phyloP scores from a whole-genome alignment of 1,140 invertebrate genomes.

The Probaryconus sp. region DNA sequence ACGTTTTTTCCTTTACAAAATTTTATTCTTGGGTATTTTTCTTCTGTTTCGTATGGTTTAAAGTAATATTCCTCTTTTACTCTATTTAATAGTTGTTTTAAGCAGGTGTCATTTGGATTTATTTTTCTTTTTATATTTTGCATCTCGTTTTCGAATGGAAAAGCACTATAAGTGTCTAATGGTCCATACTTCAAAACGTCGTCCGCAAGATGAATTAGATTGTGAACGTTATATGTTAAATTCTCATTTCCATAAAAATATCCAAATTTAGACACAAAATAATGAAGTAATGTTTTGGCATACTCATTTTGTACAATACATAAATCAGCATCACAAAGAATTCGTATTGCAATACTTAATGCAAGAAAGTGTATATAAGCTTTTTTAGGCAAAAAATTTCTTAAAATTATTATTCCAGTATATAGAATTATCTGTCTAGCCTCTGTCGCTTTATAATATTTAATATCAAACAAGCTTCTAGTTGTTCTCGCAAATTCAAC shows the following conservation, averaged over 20 bases:
- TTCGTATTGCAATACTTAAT: conserved; percentile 21
- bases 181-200: conserved; percentile 13
- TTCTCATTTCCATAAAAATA: conserved; percentile 11
- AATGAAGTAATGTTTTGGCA: conserved; percentile 16
- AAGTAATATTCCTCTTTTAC: conserved; percentile 14
- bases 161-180: conserved; percentile 9
- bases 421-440: conserved; percentile 50
- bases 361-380: conserved; percentile 40
- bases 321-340: conserved; percentile 16
- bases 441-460: conserved; percentile 50
- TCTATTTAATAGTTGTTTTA: conserved; percentile 22
- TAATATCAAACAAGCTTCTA: conserved; percentile 20
- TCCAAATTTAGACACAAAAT: conserved; percentile 12
- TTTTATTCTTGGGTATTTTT: conserved; percentile 8
- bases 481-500: conserved; percentile 45
- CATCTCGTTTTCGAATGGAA: conserved; percentile 28
- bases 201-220: conserved; percentile 8
- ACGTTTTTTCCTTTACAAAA: not conserved
- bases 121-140: conserved; percentile 30
- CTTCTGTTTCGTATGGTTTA: not conserved
- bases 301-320: conserved; percentile 1
- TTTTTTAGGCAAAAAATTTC: conserved; percentile 13
- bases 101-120: conserved; percentile 24
- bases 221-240: conserved; percentile 34
- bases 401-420: conserved; percentile 37